Conservation (phyloP, 2,113 vertebrate genomes). For the Laticauda colubrina region DNA sequence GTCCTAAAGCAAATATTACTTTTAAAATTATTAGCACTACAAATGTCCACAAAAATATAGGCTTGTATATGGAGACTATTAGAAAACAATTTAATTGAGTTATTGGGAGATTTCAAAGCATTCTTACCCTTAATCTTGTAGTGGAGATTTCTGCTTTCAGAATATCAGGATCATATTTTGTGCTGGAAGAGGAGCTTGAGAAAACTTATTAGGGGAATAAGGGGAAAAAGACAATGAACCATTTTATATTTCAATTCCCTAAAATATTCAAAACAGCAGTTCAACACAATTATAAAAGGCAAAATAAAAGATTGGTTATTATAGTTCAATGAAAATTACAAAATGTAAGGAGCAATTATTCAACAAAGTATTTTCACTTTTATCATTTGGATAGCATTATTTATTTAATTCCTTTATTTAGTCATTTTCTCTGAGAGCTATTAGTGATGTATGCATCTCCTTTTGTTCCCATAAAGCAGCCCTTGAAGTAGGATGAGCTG, state of each 20-base stretch:
- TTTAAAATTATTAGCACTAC: not conserved
- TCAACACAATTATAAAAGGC: not conserved
- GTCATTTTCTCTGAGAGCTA: not conserved
- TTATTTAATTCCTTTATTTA: not conserved
- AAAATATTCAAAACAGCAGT: slow-evolving; percentile 6
- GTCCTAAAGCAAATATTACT: not conserved
- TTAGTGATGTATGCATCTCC: not conserved
- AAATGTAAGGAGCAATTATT: slow-evolving; percentile 12
- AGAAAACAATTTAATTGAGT: slow-evolving; percentile 23
- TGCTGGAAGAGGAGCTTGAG: slow-evolving; percentile 84
- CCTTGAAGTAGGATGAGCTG: not conserved
- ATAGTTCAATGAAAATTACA: not conserved
- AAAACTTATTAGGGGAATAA: slow-evolving; percentile 68
- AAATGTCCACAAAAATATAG: not conserved
- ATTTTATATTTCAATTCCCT: slow-evolving; percentile 28
- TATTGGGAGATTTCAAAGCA: slow-evolving; percentile 37
- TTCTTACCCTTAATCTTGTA: slow-evolving; percentile 81
- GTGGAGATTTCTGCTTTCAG: slow-evolving; percentile 86
- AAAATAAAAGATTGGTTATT: not conserved
- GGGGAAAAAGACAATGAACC: slow-evolving; percentile 30
- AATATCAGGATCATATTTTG: slow-evolving; percentile 86
- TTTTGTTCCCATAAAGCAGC: not conserved
- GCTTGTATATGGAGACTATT: not conserved
- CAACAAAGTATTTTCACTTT: not conserved
- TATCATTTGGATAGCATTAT: not conserved